phyloP scores from a whole-genome alignment of 35 echinoderm and acorn worm genomes.

The Strongylocentrotus purpuratus region DNA sequence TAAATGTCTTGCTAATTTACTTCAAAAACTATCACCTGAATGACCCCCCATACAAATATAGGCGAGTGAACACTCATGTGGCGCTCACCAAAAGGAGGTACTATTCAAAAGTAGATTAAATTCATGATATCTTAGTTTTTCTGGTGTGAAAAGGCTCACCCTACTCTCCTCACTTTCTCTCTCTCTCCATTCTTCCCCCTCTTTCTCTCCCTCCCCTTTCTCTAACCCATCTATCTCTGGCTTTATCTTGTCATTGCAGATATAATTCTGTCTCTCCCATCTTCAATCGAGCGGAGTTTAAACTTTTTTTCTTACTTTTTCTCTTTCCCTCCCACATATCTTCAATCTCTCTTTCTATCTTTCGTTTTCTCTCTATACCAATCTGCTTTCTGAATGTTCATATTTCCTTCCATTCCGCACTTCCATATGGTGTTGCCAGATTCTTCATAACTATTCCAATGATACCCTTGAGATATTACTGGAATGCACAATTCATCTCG shows the following conservation, averaged over 20 bases:
- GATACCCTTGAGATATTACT: neutral
- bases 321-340: neutral
- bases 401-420: neutral
- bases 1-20: neutral
- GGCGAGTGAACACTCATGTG: neutral
- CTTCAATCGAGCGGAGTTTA: too few species aligned
- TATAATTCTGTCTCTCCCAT: too few species aligned
- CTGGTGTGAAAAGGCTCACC: too few species aligned
- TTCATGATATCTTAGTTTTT: neutral
- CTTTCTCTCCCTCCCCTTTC: too few species aligned
- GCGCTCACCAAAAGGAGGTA: neutral
- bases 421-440: neutral
- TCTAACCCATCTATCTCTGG: too few species aligned
- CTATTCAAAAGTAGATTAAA: neutral
- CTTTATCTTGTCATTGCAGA: too few species aligned
- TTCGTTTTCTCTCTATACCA: neutral
- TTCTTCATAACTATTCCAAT: neutral
- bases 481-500: neutral
- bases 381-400: neutral
- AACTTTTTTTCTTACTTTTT: too few species aligned
- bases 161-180: too few species aligned
- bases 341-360: neutral
- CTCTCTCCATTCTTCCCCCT: too few species aligned
- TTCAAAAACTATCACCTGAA: neutral
- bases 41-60: too few species aligned